Percentiles rank a stretch among this genome's conserved stretches.
Evolutionary conservation across 2,113 vertebrate genomes (phyloP).

Genomic region (Irena cyanogastra): DNA sequence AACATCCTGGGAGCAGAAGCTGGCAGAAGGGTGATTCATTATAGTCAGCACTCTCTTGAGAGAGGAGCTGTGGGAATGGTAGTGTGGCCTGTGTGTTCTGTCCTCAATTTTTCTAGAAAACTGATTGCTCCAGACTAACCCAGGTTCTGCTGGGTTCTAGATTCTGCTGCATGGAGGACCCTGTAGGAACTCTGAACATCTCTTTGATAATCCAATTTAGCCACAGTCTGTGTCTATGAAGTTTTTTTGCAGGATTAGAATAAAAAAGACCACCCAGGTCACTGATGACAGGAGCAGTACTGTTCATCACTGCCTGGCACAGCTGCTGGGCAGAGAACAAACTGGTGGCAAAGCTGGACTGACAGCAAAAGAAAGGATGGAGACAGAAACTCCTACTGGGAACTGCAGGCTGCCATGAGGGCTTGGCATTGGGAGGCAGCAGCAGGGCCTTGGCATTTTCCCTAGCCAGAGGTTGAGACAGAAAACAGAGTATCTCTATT

Average conservation of each 20-base stretch:
- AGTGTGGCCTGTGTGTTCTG: background rate
- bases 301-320: background rate
- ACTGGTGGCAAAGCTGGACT: background rate
- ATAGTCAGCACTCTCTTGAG: background rate
- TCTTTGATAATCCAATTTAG: background rate
- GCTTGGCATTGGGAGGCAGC: background rate
- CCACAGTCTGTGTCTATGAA: background rate
- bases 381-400: background rate
- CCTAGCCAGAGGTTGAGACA: background rate
- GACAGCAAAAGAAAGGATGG: background rate
- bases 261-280: background rate
- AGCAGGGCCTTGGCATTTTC: background rate
- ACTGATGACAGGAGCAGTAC: background rate
- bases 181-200: background rate
- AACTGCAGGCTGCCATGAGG: background rate
- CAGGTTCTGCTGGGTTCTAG: background rate
- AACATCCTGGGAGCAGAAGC: background rate
- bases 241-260: background rate
- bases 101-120: background rate
- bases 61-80: background rate
- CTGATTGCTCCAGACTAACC: background rate
- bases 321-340: background rate
- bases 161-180: background rate
- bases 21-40: background rate
- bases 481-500: background rate